Evolutionary conservation across 92 coral and sea anemone genomes (phyloP), one percentile per base, ranked within the genome.

Genomic region (Porites lobata): DNA sequence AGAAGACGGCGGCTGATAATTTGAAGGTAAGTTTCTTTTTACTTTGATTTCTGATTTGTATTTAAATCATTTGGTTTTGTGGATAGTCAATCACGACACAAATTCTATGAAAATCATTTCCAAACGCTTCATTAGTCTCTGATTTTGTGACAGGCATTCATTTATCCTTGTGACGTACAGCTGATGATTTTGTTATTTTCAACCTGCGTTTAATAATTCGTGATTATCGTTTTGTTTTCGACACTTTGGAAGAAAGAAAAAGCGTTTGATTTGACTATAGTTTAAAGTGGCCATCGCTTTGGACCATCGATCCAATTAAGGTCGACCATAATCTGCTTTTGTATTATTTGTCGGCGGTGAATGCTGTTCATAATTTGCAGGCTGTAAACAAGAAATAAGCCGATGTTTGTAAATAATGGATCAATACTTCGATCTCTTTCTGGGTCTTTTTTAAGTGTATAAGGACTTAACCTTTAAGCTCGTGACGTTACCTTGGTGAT

Each of bases 11-110:
- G 47, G 47, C 47, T 38, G 84, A 50, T 51, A 65, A 21, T 8
- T 4, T 18, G 63, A 67, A 80, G 84, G 84, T 66, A 65, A 52
- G 72, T 21, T 65, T 65, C 24, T 65, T 21, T 21, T 38, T 66
- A 3, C 65, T 80, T 66, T 8, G 50, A 51, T 51, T 56, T 51
- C 20, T 21, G 21, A 15, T 50, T 6, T 65, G 1, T 20, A 65
- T 43, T 50, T 50, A 15, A 80, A 2, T 65, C 50, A 69, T 20
- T 24, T 79, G 47, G 47, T 38, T 38, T 38, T 38, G 14, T 21
- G 9, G 14, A 0, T 13, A 29, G 4, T 12, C 7, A 58, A 21
- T 65, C 24, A 66, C 7, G 11, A 43, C 19, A 22, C 19, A 29
- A 76, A 10, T 21, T 43, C 19, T 19, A 4, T 22, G 75, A 19